Conservation (phyloP, 2,113 vertebrate species). For the Caranx ignobilis region DNA sequence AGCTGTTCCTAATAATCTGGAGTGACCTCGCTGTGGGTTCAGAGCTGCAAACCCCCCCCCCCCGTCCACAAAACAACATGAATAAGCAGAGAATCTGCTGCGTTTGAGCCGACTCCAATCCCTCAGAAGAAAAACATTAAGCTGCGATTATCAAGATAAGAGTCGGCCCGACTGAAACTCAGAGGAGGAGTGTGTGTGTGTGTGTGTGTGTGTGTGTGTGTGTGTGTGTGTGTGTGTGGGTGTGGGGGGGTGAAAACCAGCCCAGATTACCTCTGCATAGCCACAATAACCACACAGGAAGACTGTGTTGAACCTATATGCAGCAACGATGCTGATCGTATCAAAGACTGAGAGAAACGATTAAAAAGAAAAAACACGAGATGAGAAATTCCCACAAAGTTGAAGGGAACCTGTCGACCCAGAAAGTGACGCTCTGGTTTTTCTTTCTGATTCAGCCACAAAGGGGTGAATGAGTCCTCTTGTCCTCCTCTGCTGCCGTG, state of each 20-base stretch:
- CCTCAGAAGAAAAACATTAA: slow-evolving; percentile 9
- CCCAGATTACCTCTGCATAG: neutral
- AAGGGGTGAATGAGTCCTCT: too few species aligned
- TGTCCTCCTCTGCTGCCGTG: neutral
- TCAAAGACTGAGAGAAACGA: neutral
- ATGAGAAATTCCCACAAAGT: neutral
- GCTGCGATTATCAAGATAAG: slow-evolving; percentile 24
- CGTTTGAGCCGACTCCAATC: neutral
- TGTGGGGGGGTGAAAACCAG: neutral
- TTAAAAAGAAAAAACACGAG: too few species aligned
- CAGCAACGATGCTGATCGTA: neutral
- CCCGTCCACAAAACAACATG: neutral
- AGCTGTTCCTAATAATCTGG: neutral
- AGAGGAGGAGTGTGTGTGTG: too few species aligned
- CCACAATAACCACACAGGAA: slow-evolving; percentile 4
- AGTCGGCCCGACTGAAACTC: slow-evolving; percentile 10
- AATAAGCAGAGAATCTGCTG: slow-evolving; percentile 5
- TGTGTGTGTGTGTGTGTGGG: too few species aligned
- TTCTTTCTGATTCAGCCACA: neutral
- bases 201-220: too few species aligned
- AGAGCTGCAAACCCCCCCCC: neutral
- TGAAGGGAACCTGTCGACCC: neutral
- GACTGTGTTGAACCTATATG: neutral
- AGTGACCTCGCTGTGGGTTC: neutral
- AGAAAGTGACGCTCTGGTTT: neutral